phyloP scores from a whole-genome alignment of 2,888 invertebrate species.

The Galeopsomyia nigrocyanea region DNA sequence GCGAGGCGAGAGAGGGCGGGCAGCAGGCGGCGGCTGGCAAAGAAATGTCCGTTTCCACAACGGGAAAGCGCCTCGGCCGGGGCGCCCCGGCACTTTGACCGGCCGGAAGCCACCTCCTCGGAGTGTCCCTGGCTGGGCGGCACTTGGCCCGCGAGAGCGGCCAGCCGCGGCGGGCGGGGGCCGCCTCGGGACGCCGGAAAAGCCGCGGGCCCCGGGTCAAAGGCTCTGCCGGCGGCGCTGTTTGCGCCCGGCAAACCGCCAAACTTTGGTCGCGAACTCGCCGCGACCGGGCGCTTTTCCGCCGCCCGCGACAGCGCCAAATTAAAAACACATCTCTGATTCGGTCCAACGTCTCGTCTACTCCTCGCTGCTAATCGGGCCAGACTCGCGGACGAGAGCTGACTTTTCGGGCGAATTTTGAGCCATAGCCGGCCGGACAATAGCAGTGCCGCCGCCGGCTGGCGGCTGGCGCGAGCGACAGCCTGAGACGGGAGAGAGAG shows the following conservation, averaged over 20 bases:
- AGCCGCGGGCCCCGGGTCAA: constrained; percentile 46
- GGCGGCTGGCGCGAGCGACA: constrained; percentile 51
- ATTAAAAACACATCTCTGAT: constrained; percentile 21
- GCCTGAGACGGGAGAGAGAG: constrained; percentile 33
- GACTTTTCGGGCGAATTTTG: constrained; percentile 48
- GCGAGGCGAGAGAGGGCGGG: constrained; percentile 51
- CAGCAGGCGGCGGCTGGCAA: constrained; percentile 42
- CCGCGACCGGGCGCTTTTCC: neutral
- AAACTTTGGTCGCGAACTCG: too few relatives aligned
- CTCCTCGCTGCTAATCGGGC: neutral
- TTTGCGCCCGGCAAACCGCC: too few relatives aligned
- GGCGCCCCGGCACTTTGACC: neutral
- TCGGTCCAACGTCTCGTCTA: neutral
- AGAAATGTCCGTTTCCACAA: constrained; percentile 51
- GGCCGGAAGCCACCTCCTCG: too few relatives aligned
- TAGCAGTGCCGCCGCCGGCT: constrained; percentile 43
- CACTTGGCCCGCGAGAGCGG: constrained; percentile 3
- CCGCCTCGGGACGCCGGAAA: constrained; percentile 15
- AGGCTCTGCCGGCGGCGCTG: constrained; percentile 49
- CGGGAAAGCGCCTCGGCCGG: constrained; percentile 21
- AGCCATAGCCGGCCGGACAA: constrained; percentile 46
- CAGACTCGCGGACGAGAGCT: neutral
- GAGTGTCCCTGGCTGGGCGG: neutral
- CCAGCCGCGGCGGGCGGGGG: neutral
- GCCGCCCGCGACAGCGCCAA: constrained; percentile 17